Evolutionary conservation across 2,113 vertebrate genomes (phyloP), one percentile per base, ranked within the genome.

Genomic region (Pangasianodon gigas): DNA sequence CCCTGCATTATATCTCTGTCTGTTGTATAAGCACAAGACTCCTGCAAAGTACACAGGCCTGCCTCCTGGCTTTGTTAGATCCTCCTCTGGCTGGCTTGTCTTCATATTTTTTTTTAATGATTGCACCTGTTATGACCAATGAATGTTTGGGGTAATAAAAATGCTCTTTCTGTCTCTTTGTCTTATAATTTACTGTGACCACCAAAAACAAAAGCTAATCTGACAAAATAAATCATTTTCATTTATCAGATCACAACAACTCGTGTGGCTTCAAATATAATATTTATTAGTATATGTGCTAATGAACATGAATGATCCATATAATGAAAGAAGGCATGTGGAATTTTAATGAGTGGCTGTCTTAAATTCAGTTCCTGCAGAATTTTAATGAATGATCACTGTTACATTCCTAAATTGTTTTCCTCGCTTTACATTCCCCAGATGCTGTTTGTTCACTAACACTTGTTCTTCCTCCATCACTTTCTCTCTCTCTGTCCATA

Each of bases 1-100:
- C n/a, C 52, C 87, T 87, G 84, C 87, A 86, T 85, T 91, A 58
- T 62, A 32, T 84, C 44, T 74, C 52, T 52, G 14, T 65, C 58
- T 60, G 32, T 77, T 75, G 67, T 90, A 71, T 89, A 84, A 85
- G 83, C 32, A 74, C 37, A 84, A 37, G n/a, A 32, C 80, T 74
- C n/a, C 67, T 44, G 51, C 48, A 46, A 84, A 46, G 69, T 7
- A 56, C 48, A 80, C 51, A 85, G 46, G 0, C 58, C 11, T 82
- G 11, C 2, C 3, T 29, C 54, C 41, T 75, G 75, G 41, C 60
- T 87, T 51, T 62, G 54, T 84, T 44, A 88, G 29, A 48, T 52
- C 9, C 69, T 75, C 8, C 32, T 83, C 58, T 65, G 21, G 14
- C 8, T 62, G 84, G 58, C 41, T 52, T 86, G 46, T 67, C 84